These are phyloP conservation scores for Mythimna lalbum DNA, from an alignment of 2,888 invertebrate genomes.

Conservation along the genomic window DNA sequence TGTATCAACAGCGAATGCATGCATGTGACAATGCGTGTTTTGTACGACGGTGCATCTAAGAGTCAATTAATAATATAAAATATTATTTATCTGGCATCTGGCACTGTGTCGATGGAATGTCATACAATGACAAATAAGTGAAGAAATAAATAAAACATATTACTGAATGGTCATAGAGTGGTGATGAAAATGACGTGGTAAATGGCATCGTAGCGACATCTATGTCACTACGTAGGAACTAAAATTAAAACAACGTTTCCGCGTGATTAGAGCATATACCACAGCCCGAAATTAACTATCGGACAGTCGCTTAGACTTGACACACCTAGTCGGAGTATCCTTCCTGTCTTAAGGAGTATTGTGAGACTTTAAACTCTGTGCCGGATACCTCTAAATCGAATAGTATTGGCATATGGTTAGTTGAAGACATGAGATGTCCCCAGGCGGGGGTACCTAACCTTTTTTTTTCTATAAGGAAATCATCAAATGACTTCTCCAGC, in stretches of 20 bases:
- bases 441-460: too few relatives aligned
- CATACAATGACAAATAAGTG: slow-evolving; percentile 3
- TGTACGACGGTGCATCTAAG: slow-evolving; percentile 9
- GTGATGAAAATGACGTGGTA: too few relatives aligned
- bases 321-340: too few relatives aligned
- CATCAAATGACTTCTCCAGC: too few relatives aligned
- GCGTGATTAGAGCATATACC: too few relatives aligned
- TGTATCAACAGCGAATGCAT: neutral
- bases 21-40: slow-evolving; percentile 17
- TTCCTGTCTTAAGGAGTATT: too few relatives aligned
- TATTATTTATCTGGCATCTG: slow-evolving; percentile 12
- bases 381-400: too few relatives aligned
- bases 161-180: neutral
- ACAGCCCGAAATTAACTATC: neutral
- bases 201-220: neutral
- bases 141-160: neutral
- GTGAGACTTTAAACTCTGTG: too few relatives aligned
- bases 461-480: too few relatives aligned
- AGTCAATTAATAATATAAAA: neutral
- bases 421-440: neutral
- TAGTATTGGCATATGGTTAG: neutral
- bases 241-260: too few relatives aligned
- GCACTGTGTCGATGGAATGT: slow-evolving; percentile 12
- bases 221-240: too few relatives aligned
- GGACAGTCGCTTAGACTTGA: too few relatives aligned